Base-by-base conservation (phyloP, 2,113 vertebrate species). In the Leucosticte australis region DNA sequence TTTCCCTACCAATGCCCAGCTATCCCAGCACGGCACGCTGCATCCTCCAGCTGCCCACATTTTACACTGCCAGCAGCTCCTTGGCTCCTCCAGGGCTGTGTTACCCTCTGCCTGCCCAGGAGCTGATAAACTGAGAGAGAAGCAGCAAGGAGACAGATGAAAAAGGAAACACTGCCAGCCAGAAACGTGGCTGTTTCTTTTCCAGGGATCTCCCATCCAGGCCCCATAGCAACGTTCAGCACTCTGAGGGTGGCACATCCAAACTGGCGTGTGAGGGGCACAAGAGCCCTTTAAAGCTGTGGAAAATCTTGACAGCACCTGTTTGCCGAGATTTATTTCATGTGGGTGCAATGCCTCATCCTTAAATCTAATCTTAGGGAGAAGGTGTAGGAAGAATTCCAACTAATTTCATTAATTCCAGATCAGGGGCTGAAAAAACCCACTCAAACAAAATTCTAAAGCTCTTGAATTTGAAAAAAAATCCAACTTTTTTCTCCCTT, bases 41-140 rank as follows among this genome's bases (percentile, higher is more conserved):
- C 33, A n/a, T 10, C 14, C 6, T 13, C 55, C 78, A 49, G 52
- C 37, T 22, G 21, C 85, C 74, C 8, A 0, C 16, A 1, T 8
- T 55, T 39, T 0, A 17, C 62, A 2, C 47, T 21, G 63, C 12
- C 67, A 69, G 75, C 23, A 85, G 53, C 53, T 55, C 14, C 44
- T 41, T 0, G 1, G 4, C 81, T 75, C 59, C 31, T 44, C 62
- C 81, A 19, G 64, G 46, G 68, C 70, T 0, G 39, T 0, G 1
- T 2, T 10, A 1, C 63, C 7, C 80, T 23, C 57, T 64, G 87
- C 71, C 39, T n/a, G 81, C 23, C 41, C 68, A 16, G 44, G 47
- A 33, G 55, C 27, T 0, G 3, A 22, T 2, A 15, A 68, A 27
- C 44, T 11, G 35, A 73, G 53, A n/a, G 0, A n/a, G 23, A 21